Evolutionary conservation across 1,140 invertebrate species (phyloP), one percentile per base, ranked within the genome.

Genomic region (Amphibalanus amphitrite): DNA sequence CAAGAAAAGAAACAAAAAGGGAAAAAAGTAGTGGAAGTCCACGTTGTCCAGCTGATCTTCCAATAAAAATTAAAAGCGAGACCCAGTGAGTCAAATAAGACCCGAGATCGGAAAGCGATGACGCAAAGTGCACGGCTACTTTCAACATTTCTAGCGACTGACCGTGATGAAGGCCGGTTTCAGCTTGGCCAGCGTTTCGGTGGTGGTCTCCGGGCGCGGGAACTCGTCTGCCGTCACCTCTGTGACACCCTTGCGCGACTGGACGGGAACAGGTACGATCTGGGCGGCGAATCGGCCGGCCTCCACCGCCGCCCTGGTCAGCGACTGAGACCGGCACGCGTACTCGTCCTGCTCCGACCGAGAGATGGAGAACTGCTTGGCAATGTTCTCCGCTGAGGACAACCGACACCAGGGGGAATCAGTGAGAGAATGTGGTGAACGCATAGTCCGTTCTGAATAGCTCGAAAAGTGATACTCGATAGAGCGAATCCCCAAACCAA

Each of bases 301-400:
- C 71, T 83, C 81, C 74, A 87, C 84, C 0, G 91, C 89, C 40
- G 73, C 74, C 74, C 86, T 85, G 68, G 86, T 84, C 78, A 86
- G 88, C 70, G 83, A 80, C 78, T 94, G 91, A n/a, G 90, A 93
- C 69, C 81, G 76, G 0, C 83, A 77, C 0, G 92, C 88, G 82
- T 85, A 91, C 47, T 82, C 76, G 77, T 94, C 92, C 81, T 95
- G 92, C 28, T 88, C 85, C 78, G 87, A 81, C 75, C 91, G 82
- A 28, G 83, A 84, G 67, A 94, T 84, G 13, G 81, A 80, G 79
- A 84, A 92, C 71, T 85, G 79, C 76, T 88, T 86, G 0, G 87
- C 88, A 59, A 94, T 80, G 82, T 93, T 91, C 81, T 94, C 92
- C 25, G 75, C 75, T 73, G 70, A 17, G 75, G 89, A 81, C 82